Percentiles rank a stretch among this genome's conserved stretches.
These are phyloP conservation scores for Alauda arvensis DNA, from an alignment of 2,797 vertebrate species.

Conservation along the genomic window DNA sequence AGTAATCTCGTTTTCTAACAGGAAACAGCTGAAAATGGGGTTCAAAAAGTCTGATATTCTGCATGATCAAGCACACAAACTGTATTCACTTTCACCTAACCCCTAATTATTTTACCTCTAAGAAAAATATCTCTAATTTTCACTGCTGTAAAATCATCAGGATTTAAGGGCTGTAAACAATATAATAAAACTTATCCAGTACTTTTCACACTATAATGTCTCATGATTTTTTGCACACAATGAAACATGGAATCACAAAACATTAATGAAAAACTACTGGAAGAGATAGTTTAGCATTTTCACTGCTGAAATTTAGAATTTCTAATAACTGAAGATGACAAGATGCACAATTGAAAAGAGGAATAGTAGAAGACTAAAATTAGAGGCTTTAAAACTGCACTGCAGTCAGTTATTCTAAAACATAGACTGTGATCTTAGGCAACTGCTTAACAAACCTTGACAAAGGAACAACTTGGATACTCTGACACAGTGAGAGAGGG, in stretches of 20 bases:
- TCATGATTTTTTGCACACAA: background rate
- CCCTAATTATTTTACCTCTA: conserved; percentile 61
- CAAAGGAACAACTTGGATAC: background rate
- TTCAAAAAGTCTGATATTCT: conserved; percentile 35
- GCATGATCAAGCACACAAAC: conserved; percentile 20
- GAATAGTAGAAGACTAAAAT: background rate
- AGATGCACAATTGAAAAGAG: background rate
- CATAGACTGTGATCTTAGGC: background rate
- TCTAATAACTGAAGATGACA: conserved; percentile 3
- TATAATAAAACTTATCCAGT: background rate
- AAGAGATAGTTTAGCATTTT: background rate
- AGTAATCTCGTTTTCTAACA: conserved; percentile 18
- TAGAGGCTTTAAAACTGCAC: background rate
- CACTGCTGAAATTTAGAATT: conserved; percentile 23
- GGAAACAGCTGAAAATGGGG: conserved; percentile 25
- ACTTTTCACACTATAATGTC: background rate
- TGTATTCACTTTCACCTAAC: conserved; percentile 29
- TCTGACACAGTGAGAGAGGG: background rate
- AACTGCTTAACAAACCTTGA: background rate
- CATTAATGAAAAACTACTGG: background rate
- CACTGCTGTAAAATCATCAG: conserved; percentile 43
- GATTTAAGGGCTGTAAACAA: conserved; percentile 29
- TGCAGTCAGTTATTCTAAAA: background rate
- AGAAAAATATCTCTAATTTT: conserved; percentile 64
- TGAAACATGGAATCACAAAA: conserved; percentile 11